A percentile compares a stretch with the other conserved stretches of the same genome.
Conservation (phyloP, 2,113 vertebrate species). For the Siniperca chuatsi region DNA sequence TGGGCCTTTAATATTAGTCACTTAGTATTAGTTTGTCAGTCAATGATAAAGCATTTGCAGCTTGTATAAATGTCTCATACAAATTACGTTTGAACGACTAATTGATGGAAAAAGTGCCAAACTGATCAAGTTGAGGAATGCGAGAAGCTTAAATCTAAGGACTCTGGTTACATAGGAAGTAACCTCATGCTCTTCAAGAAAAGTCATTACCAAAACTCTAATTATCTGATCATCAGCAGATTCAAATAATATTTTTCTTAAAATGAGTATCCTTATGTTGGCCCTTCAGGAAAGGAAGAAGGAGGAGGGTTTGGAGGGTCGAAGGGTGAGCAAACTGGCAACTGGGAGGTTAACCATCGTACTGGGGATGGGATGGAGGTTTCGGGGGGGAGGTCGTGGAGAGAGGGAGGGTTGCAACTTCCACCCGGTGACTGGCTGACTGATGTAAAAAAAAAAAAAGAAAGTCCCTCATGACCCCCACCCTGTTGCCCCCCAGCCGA, state of each 20-base stretch:
- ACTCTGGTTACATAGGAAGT: neutral
- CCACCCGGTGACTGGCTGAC: slow-evolving; percentile 61
- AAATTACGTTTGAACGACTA: neutral
- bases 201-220: neutral
- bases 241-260: neutral
- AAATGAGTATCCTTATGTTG: neutral
- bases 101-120: too few species aligned
- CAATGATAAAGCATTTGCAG: neutral
- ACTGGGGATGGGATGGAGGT: slow-evolving; percentile 25
- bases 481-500: slow-evolving; percentile 74
- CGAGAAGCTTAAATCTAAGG: neutral
- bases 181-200: neutral
- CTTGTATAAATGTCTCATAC: neutral
- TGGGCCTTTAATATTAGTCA: too few species aligned
- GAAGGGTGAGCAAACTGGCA: slow-evolving; percentile 67
- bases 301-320: slow-evolving; percentile 51
- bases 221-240: neutral
- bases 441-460: slow-evolving; percentile 52
- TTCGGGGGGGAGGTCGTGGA: neutral
- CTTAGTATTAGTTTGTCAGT: neutral
- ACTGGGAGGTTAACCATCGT: slow-evolving; percentile 72
- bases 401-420: slow-evolving; percentile 46
- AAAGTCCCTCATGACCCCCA: slow-evolving; percentile 70
- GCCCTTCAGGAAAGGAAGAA: slow-evolving; percentile 39
- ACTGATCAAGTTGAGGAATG: too few species aligned